Percentiles rank a stretch among this genome's conserved stretches.
Evolutionary conservation across 2,113 vertebrate species (phyloP).

Genomic region (Stigmatopora argus): DNA sequence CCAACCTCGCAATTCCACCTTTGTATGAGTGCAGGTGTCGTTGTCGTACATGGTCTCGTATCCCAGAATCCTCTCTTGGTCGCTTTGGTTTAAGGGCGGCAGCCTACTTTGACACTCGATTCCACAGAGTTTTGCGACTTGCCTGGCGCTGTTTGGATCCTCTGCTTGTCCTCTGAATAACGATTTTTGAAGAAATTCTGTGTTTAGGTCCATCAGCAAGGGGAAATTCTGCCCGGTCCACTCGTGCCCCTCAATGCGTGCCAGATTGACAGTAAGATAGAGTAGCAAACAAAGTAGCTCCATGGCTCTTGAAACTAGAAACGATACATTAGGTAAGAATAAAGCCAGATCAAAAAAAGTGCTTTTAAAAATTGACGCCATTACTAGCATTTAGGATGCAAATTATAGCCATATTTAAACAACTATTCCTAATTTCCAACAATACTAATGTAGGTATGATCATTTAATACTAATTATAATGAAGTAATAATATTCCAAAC

Average conservation of each 20-base stretch:
- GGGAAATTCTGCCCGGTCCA: conserved; percentile 79
- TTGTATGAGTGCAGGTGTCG: conserved; percentile 78
- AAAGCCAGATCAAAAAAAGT: too few species aligned
- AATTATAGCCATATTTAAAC: not conserved
- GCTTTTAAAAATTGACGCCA: conserved; percentile 12
- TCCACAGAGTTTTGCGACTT: conserved; percentile 69
- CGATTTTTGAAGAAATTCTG: conserved; percentile 67
- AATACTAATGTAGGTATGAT: not conserved
- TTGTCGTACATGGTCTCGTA: conserved; percentile 88
- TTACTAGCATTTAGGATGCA: not conserved
- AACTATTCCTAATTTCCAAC: not conserved
- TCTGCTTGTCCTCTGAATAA: conserved; percentile 50
- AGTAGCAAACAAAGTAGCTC: conserved; percentile 62
- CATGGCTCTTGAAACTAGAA: conserved; percentile 59
- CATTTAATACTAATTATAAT: not conserved
- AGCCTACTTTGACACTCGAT: conserved; percentile 80
- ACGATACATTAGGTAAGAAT: not conserved
- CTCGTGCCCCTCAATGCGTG: conserved; percentile 40
- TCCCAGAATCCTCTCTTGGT: conserved; percentile 79
- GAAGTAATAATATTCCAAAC: not conserved
- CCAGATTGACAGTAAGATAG: conserved; percentile 43
- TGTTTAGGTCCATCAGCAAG: conserved; percentile 71
- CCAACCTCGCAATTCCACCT: conserved; percentile 66
- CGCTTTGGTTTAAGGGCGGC: conserved; percentile 63
- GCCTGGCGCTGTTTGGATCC: conserved; percentile 46